phyloP scores from a whole-genome alignment of 1,140 invertebrate genomes.

The Lasioglossum albipes region DNA sequence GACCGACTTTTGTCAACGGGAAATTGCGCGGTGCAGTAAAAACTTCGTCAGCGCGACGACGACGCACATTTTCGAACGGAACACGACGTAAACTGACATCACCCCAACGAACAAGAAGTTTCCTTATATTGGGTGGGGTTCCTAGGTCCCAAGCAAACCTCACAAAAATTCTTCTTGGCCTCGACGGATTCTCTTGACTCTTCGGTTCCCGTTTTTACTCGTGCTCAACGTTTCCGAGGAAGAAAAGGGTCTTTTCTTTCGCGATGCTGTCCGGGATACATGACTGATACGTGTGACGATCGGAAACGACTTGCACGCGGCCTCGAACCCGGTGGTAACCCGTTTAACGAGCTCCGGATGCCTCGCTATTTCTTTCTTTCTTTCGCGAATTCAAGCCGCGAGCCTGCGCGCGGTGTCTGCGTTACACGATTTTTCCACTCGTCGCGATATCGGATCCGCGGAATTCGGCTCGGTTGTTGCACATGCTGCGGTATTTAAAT shows the following conservation, averaged over 20 bases:
- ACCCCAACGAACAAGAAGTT: background rate
- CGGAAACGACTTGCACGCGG: too few species aligned
- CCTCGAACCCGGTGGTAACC: background rate
- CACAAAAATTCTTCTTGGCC: background rate
- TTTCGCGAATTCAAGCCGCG: background rate
- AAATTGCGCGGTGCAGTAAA: constrained; percentile 31
- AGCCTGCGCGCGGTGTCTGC: background rate
- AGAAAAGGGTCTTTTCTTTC: background rate
- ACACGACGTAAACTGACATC: constrained; percentile 1
- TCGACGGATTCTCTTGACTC: background rate
- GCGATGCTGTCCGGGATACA: background rate
- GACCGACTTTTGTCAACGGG: constrained; percentile 32
- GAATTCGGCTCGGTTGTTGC: too few species aligned
- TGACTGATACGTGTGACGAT: constrained; percentile 13
- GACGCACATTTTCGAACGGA: constrained; percentile 23
- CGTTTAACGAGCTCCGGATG: constrained; percentile 27
- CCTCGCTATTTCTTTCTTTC: constrained; percentile 5
- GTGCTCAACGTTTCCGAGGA: background rate
- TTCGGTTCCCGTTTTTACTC: background rate
- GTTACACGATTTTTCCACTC: too few species aligned
- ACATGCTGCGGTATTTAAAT: too few species aligned
- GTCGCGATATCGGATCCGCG: too few species aligned
- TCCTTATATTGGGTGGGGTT: background rate
- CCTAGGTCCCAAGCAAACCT: background rate
- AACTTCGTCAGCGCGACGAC: constrained; percentile 26